Evolutionary conservation across 2,797 vertebrate genomes (phyloP).

Genomic region (Sebastes hubbsi): DNA sequence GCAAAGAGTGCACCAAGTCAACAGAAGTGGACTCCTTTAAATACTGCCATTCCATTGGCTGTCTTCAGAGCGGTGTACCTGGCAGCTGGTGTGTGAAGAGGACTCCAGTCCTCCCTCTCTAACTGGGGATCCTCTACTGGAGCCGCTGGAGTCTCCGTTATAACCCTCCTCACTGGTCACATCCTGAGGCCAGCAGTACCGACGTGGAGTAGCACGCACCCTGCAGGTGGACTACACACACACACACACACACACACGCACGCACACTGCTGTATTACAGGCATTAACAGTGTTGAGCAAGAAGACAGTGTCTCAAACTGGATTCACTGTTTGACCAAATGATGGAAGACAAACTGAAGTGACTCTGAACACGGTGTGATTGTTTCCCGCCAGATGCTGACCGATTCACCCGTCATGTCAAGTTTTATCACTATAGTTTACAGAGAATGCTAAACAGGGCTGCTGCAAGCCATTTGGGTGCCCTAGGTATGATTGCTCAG

Average conservation of each 20-base stretch:
- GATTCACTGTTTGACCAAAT: not conserved
- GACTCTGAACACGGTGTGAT: not conserved
- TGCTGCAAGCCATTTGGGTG: too few relatives aligned
- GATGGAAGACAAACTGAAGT: not conserved
- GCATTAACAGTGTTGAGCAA: not conserved
- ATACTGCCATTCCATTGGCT: not conserved
- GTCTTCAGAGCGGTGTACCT: slow-evolving; percentile 54
- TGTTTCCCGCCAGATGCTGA: too few relatives aligned
- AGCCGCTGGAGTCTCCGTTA: slow-evolving; percentile 67
- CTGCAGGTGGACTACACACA: slow-evolving; percentile 76
- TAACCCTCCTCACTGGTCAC: slow-evolving; percentile 73
- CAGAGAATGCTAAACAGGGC: too few relatives aligned
- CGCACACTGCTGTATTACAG: too few relatives aligned
- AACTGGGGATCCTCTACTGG: slow-evolving; percentile 65
- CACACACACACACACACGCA: too few relatives aligned
- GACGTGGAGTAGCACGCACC: slow-evolving; percentile 74
- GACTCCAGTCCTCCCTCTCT: slow-evolving; percentile 48
- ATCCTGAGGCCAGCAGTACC: slow-evolving; percentile 85
- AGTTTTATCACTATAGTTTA: too few relatives aligned
- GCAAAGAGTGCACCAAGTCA: not conserved
- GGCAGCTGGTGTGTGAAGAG: slow-evolving; percentile 57
- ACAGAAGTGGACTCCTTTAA: not conserved
- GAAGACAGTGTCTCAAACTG: not conserved
- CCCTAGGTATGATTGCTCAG: too few relatives aligned
- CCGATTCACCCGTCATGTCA: too few relatives aligned